A percentile compares a stretch with the other conserved stretches of the same genome.
These are phyloP conservation scores for Polia nebulosa DNA, from an alignment of 2,888 invertebrate genomes.

Conservation along the genomic window DNA sequence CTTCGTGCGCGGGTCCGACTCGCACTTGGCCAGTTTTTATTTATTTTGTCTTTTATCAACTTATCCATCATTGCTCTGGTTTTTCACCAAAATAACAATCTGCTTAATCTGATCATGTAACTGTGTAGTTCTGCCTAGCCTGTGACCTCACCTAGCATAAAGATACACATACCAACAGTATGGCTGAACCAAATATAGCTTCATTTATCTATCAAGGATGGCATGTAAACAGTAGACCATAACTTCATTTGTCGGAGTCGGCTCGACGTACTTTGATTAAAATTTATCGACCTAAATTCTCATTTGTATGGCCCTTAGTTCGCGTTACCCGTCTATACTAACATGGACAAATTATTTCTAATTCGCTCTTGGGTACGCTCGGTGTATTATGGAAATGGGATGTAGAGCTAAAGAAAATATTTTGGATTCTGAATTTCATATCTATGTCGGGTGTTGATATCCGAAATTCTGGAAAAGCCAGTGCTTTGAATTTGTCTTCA, in stretches of 20 bases:
- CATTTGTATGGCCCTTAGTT: slow-evolving; percentile 70
- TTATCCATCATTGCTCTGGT: too few species aligned
- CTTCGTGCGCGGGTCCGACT: too few species aligned
- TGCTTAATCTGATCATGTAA: neutral
- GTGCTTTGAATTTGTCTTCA: neutral
- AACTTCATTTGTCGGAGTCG: slow-evolving; percentile 75
- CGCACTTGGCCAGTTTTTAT: too few species aligned
- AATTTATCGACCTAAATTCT: slow-evolving; percentile 81
- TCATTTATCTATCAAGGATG: slow-evolving; percentile 66
- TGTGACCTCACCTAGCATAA: neutral
- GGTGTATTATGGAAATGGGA: slow-evolving; percentile 50
- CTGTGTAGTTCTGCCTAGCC: neutral
- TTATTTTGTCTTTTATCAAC: too few species aligned
- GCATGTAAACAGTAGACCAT: slow-evolving; percentile 72
- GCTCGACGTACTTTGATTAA: slow-evolving; percentile 75
- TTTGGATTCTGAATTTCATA: neutral
- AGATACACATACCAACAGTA: slow-evolving; percentile 12
- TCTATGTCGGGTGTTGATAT: too few species aligned
- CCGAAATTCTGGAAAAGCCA: neutral
- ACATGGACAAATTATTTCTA: slow-evolving; percentile 64
- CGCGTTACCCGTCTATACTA: slow-evolving; percentile 57
- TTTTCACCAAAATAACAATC: too few species aligned
- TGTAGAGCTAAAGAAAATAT: slow-evolving; percentile 20
- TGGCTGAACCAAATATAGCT: slow-evolving; percentile 34
- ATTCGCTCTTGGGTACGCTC: slow-evolving; percentile 45